Evolutionary conservation across 2,113 vertebrate species (phyloP), one percentile per base, ranked within the genome.

Genomic region (Tapirus terrestris): DNA sequence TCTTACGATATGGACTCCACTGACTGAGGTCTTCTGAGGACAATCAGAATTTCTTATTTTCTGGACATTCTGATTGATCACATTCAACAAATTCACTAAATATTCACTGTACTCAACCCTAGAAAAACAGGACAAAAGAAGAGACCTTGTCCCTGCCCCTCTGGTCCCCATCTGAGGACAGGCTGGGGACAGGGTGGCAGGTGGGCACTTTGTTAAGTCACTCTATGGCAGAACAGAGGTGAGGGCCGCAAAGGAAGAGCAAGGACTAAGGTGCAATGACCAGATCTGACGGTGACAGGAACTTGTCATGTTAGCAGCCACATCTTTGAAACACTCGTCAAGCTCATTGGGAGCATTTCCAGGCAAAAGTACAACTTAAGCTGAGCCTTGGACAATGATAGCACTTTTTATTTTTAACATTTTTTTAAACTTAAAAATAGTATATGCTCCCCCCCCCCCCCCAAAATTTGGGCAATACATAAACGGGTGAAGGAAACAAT

Each of bases 41-140:
- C 48, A 79, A 91, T 88, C 60, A 84, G 45, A 63, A 93, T 80
- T 79, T 96, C 73, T 89, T 96, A 53, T 82, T 93, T 87, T 84
- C 77, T 72, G 63, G 68, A 39, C 13, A 89, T 27, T 89, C 70
- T 85, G 70, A 79, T 91, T 73, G 51, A 80, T 80, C 67, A 29
- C 51, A 45, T 80, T 96, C 61, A 89, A 83, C 63, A 68, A 85
- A 75, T 92, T 56, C 29, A 63, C 58, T 87, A 68, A 93, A 67
- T 5, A 89, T 39, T 91, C 11, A 61, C n/a, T 91, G 33, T 73
- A 60, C 16, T 84, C 6, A 53, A 56, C 33, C 29, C 39, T 73
- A 93, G 87, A 83, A 91, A 96, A 82, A 83, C 27, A 67, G 36
- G 23, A 33, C 3, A 12, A 25, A 51, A 79, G 72, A 48, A 70